Base-by-base conservation (phyloP, 1,140 invertebrate genomes). In the Ylistrum balloti region DNA sequence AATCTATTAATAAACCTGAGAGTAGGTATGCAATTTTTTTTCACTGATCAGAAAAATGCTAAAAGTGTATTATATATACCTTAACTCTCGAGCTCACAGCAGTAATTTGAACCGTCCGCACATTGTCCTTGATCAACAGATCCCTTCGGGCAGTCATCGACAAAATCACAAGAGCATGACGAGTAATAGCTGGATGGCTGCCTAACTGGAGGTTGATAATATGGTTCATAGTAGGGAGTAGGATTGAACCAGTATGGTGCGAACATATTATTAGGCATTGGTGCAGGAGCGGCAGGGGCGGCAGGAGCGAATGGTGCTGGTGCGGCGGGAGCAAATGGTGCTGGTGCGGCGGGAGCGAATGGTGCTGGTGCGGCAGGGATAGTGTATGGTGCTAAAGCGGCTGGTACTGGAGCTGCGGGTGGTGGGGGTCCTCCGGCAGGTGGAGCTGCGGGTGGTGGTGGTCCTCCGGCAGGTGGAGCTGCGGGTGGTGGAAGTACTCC, bases 21-120 rank as follows among this genome's bases (percentile, higher is more conserved):
- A 38, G 13, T 38, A 38, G 35, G 13, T 38, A 38, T 38, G 13
- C 13, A 38, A 38, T 38, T 38, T 38, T 38, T 5, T 38, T 38
- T 38, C 5, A 38, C 35, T 38, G 5, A 38, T 38, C 35, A 38
- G 35, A 45, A 45, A 13, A 45, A 38, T 38, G 13, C 35, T 38
- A 38, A 38, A 38, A 38, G 35, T 38, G 13, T 5, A 38, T 13
- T 5, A 13, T 38, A 38, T 38, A 38, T 74, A 74, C 56, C 56
- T 74, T 74, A 74, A 74, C 56, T 74, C 56, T 74, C 56, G 22
- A 74, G n/a, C n/a, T 74, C 56, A n/a, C 56, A 74, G 56, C 56
- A 74, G 56, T 74, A 74, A 74, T 74, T 74, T 74, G 56, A n/a
- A 28, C 56, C 56, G 56, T 28, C n/a, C 9, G 56, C 56, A 74